phyloP scores from a whole-genome alignment of 1,140 invertebrate genomes.

The Orius insidiosus region DNA sequence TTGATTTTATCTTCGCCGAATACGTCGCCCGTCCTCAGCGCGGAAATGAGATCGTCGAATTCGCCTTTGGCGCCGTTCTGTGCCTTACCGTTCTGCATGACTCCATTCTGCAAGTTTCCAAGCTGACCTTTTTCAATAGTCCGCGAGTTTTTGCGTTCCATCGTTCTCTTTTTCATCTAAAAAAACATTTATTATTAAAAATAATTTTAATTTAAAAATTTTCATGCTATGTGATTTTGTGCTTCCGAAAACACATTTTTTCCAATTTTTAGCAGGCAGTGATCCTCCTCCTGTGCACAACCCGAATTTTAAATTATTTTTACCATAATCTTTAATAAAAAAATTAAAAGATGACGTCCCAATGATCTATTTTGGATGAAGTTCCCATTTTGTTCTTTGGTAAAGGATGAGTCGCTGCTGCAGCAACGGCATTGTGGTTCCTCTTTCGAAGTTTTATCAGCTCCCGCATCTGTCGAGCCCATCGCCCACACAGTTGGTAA shows the following conservation, averaged over 20 bases:
- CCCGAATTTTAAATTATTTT: neutral
- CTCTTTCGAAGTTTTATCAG: conserved; percentile 8
- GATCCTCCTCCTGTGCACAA: neutral
- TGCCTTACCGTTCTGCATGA: conserved; percentile 29
- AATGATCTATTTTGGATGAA: conserved; percentile 9
- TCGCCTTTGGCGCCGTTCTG: conserved; percentile 52
- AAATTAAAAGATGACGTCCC: conserved; percentile 16
- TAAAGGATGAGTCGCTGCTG: neutral
- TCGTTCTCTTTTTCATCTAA: conserved; percentile 66
- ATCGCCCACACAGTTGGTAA: conserved; percentile 3
- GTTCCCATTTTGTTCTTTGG: conserved; percentile 5
- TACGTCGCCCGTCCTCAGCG: conserved; percentile 85
- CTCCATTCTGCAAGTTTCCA: conserved; percentile 23
- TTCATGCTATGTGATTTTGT: too few relatives aligned
- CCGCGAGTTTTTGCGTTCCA: conserved; percentile 57
- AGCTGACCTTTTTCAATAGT: conserved; percentile 27
- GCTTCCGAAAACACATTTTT: neutral
- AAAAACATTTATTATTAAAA: conserved; percentile 23
- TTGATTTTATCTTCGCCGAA: conserved; percentile 94
- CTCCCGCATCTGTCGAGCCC: conserved; percentile 12
- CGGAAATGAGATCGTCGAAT: conserved; percentile 94
- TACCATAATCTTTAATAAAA: neutral
- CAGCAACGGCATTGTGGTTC: neutral
- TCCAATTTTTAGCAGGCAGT: too few relatives aligned
- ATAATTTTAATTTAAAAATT: too few relatives aligned